These are phyloP conservation scores for Numenius arquata DNA, from an alignment of 2,113 vertebrate genomes.

Conservation along the genomic window DNA sequence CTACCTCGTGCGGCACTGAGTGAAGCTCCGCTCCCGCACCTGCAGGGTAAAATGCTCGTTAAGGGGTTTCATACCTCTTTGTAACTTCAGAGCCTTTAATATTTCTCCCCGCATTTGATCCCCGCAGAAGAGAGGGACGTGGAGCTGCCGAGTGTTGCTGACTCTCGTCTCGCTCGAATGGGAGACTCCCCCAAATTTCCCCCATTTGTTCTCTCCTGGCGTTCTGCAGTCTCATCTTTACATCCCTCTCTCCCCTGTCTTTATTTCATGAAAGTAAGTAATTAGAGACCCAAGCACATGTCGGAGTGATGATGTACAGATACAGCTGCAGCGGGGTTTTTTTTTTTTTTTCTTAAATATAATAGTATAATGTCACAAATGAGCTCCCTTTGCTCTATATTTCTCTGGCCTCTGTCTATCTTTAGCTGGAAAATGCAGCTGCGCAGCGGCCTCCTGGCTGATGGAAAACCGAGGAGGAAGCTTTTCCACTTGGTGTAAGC, in stretches of 20 bases:
- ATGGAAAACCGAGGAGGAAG: not conserved
- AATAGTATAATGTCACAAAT: not conserved
- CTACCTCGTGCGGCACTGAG: not conserved
- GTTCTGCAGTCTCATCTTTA: not conserved
- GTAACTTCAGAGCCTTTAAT: not conserved
- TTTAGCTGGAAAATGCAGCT: not conserved
- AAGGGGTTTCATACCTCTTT: not conserved
- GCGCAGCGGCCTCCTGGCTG: not conserved
- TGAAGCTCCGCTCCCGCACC: not conserved
- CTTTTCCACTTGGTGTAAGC: not conserved
- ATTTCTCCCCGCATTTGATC: not conserved
- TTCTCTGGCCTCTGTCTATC: not conserved
- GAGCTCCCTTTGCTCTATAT: not conserved
- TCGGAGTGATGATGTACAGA: not conserved
- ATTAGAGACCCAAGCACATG: not conserved
- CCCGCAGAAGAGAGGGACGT: not conserved
- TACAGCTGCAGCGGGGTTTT: not conserved
- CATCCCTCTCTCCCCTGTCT: not conserved
- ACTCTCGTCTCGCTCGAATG: not conserved
- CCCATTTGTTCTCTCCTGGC: not conserved
- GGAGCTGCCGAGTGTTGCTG: not conserved
- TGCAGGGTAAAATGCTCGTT: not conserved
- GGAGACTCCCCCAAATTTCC: not conserved
- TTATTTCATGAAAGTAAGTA: not conserved
- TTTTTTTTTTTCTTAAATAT: not conserved